A percentile compares a stretch with the other conserved stretches of the same genome.
Evolutionary conservation across 1,140 invertebrate genomes (phyloP).

Genomic region (Diprion similis): DNA sequence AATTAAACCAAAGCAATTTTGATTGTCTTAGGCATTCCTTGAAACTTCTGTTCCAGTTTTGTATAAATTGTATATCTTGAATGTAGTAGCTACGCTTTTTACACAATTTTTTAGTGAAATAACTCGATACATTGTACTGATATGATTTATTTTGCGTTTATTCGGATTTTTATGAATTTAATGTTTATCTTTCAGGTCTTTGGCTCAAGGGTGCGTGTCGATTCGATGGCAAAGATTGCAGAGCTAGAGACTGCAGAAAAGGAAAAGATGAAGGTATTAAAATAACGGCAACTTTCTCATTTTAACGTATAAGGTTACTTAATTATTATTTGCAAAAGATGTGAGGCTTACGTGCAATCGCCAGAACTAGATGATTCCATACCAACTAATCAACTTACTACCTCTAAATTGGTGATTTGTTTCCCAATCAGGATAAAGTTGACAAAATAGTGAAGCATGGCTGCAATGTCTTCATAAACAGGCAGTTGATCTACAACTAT

Average conservation of each 20-base stretch:
- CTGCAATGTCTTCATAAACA: constrained; percentile 99
- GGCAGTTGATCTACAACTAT: constrained; percentile 99
- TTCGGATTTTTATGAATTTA: constrained; percentile 21
- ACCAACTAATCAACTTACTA: constrained; percentile 12
- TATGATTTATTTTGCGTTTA: too few relatives aligned
- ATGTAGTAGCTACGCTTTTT: too few relatives aligned
- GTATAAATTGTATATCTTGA: too few relatives aligned
- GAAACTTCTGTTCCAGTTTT: too few relatives aligned
- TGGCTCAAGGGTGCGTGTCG: constrained; percentile 96
- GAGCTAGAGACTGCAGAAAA: constrained; percentile 98
- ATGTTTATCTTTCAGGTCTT: constrained; percentile 70
- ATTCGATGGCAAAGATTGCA: constrained; percentile 97
- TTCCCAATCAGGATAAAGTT: constrained; percentile 80
- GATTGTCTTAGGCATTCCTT: neutral
- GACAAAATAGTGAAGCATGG: constrained; percentile 96
- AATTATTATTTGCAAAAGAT: constrained; percentile 8
- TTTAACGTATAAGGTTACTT: neutral
- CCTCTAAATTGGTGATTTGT: constrained; percentile 12
- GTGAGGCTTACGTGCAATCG: too few relatives aligned
- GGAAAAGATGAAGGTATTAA: constrained; percentile 92
- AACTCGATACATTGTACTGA: too few relatives aligned
- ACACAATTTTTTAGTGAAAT: too few relatives aligned
- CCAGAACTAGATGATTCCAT: too few relatives aligned
- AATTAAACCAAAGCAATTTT: constrained; percentile 24
- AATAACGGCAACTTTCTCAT: constrained; percentile 14